phyloP scores from a whole-genome alignment of 64 coral and sea anemone genomes.

The Actinia equina region DNA sequence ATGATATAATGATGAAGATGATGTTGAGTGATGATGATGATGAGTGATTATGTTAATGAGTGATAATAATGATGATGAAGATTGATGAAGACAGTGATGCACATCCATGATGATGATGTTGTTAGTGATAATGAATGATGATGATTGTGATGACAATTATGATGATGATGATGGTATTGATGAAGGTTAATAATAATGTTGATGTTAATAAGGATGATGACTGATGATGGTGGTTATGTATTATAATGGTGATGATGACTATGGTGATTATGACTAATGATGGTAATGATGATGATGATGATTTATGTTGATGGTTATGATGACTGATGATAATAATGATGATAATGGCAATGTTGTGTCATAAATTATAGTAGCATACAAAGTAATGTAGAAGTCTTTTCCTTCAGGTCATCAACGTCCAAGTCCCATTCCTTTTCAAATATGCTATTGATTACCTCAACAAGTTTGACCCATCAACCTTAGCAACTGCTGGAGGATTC shows the following conservation, averaged over 20 bases:
- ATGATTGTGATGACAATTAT: too few species aligned
- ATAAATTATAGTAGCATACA: not conserved
- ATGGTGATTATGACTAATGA: not conserved
- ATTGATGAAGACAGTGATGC: too few species aligned
- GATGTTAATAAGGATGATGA: too few species aligned
- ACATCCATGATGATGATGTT: too few species aligned
- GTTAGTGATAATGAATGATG: too few species aligned
- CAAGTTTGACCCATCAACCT: slow-evolving; percentile 55
- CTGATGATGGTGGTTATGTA: too few species aligned
- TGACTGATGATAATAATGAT: not conserved
- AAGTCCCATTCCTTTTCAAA: slow-evolving; percentile 97
- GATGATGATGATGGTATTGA: too few species aligned
- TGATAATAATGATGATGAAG: not conserved
- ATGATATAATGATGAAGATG: too few species aligned
- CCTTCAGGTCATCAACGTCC: slow-evolving; percentile 81
- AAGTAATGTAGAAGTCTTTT: not conserved
- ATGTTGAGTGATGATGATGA: slow-evolving; percentile 12
- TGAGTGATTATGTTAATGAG: too few species aligned
- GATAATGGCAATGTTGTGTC: not conserved
- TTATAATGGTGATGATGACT: too few species aligned
- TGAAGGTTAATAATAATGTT: too few species aligned
- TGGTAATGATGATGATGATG: not conserved
- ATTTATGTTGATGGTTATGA: too few species aligned
- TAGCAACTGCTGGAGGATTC: slow-evolving; percentile 64
- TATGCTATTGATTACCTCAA: slow-evolving; percentile 88